These are phyloP conservation scores for Atlantisia rogersi DNA, from an alignment of 2,113 vertebrate species.

Conservation along the genomic window DNA sequence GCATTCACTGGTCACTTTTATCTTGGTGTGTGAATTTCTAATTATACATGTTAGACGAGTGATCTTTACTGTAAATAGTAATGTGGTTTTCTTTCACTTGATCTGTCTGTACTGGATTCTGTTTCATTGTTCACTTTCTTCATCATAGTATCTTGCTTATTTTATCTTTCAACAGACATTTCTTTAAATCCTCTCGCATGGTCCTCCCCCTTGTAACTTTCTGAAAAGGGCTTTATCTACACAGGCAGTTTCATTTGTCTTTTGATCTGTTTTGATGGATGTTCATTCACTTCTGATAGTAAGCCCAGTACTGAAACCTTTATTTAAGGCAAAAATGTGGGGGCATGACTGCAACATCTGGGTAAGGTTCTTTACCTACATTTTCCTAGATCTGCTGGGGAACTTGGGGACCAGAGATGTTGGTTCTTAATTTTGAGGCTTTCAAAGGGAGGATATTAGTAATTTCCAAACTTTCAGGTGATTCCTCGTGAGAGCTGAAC, in stretches of 20 bases:
- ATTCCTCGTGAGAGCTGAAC: background rate
- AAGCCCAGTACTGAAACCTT: background rate
- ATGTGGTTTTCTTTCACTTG: slow-evolving; percentile 49
- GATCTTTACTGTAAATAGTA: slow-evolving; percentile 61
- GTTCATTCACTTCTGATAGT: background rate
- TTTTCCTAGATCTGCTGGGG: background rate
- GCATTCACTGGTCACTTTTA: slow-evolving; percentile 62
- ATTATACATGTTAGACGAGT: slow-evolving; percentile 46
- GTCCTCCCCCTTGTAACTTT: background rate
- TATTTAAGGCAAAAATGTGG: background rate
- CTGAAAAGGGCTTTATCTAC: slow-evolving; percentile 54
- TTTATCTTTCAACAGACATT: slow-evolving; percentile 63
- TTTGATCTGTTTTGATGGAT: slow-evolving; percentile 44
- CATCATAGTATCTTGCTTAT: slow-evolving; percentile 50
- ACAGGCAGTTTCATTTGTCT: slow-evolving; percentile 38
- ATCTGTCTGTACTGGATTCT: slow-evolving; percentile 38
- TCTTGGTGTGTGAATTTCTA: slow-evolving; percentile 64
- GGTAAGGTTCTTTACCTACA: background rate
- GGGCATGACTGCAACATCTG: background rate
- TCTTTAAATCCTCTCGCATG: background rate
- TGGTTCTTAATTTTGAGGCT: background rate
- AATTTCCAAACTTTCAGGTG: background rate
- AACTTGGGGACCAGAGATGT: background rate
- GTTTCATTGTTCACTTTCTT: slow-evolving; percentile 48
- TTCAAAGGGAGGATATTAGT: background rate